Evolutionary conservation across 2,113 vertebrate species (phyloP).

Genomic region (Ceuthmochares aereus): DNA sequence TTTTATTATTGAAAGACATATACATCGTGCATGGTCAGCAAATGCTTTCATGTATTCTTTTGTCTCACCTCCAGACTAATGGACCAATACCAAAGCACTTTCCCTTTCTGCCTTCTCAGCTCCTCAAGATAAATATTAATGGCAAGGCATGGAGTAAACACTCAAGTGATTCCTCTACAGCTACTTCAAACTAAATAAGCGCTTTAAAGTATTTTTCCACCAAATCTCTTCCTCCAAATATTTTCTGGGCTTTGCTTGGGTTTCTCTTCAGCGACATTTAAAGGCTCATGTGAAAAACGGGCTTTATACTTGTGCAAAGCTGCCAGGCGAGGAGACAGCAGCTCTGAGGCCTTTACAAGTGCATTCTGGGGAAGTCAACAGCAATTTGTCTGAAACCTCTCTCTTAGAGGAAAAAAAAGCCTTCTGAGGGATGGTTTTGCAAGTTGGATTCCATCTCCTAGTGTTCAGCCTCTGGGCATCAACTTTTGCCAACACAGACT

Average conservation of each 20-base stretch:
- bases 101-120: conserved; percentile 35
- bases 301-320: not conserved
- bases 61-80: conserved; percentile 9
- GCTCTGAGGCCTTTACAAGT: not conserved
- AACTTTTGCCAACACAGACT: not conserved
- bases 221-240: not conserved
- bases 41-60: not conserved
- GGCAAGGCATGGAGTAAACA: not conserved
- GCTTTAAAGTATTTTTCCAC: not conserved
- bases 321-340: not conserved
- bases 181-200: not conserved
- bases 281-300: not conserved
- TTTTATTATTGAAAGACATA: not conserved
- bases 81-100: not conserved
- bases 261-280: not conserved
- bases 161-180: not conserved
- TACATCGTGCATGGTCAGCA: not conserved
- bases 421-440: not conserved
- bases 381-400: not conserved
- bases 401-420: not conserved
- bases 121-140: conserved; percentile 20
- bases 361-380: not conserved
- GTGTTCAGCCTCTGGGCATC: accelerated
- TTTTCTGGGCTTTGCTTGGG: not conserved
- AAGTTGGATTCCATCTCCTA: not conserved